A percentile compares a stretch with the other conserved stretches of the same genome.
Evolutionary conservation across 2,888 invertebrate genomes (phyloP).

Genomic region (Cantharis rustica): DNA sequence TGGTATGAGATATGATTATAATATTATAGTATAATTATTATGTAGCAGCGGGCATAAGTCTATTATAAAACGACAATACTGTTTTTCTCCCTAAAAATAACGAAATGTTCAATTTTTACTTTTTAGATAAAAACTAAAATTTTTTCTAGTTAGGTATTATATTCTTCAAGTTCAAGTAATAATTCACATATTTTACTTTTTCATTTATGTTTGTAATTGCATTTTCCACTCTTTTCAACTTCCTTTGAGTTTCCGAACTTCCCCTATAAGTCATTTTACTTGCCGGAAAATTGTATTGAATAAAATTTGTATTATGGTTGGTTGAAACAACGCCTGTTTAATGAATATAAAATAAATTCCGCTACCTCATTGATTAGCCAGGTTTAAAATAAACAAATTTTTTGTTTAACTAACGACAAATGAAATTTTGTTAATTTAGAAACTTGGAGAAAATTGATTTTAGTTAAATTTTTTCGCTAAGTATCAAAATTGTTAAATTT

Average conservation of each 20-base stretch:
- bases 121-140: too few relatives aligned
- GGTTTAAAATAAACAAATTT: background rate
- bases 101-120: too few relatives aligned
- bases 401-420: background rate
- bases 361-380: background rate
- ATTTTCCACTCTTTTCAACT: background rate
- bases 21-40: too few relatives aligned
- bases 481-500: background rate
- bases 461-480: background rate
- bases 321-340: background rate
- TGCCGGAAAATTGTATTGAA: background rate
- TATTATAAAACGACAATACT: too few relatives aligned
- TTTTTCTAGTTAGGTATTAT: too few relatives aligned
- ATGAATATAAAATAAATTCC: background rate
- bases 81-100: too few relatives aligned
- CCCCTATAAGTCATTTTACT: background rate
- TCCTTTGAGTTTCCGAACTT: background rate
- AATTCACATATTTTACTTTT: background rate
- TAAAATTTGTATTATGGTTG: background rate
- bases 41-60: too few relatives aligned
- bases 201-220: background rate
- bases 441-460: background rate
- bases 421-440: background rate
- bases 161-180: too few relatives aligned
- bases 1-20: too few relatives aligned